A percentile compares a stretch with the other conserved stretches of the same genome.
Conservation (phyloP, 2,797 vertebrate species). For the Crocodylus rhombifer region DNA sequence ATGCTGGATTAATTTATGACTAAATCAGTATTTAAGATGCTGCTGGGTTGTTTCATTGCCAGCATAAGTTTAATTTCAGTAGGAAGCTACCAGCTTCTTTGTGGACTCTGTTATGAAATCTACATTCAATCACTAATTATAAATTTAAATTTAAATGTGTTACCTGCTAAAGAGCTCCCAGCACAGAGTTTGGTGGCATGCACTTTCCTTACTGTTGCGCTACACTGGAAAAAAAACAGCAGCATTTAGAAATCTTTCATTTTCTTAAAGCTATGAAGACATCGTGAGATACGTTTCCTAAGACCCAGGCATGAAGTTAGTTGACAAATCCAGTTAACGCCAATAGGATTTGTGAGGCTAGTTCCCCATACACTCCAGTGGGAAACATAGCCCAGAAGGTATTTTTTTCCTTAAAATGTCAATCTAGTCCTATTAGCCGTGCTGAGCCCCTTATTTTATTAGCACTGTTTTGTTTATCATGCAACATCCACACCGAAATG, state of each 20-base stretch:
- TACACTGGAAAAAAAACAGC: not conserved
- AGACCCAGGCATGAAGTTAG: accelerated
- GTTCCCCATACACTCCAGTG: accelerated
- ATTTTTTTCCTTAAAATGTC: not conserved
- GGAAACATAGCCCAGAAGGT: not conserved
- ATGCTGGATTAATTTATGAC: not conserved
- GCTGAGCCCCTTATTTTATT: not conserved
- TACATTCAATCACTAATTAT: not conserved
- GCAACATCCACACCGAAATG: not conserved
- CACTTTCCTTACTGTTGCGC: not conserved
- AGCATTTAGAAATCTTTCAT: no score
- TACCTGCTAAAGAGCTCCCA: not conserved
- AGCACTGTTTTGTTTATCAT: not conserved
- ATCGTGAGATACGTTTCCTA: accelerated
- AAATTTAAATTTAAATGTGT: not conserved
- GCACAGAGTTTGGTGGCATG: not conserved
- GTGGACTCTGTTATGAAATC: not conserved
- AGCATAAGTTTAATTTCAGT: not conserved
- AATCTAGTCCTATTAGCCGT: not conserved
- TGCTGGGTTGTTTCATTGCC: not conserved
- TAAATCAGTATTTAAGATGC: not conserved
- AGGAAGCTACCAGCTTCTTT: not conserved
- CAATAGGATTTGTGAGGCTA: accelerated
- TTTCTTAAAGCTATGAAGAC: not conserved
- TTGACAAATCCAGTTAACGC: accelerated